A percentile compares a stretch with the other conserved stretches of the same genome.
phyloP scores from a whole-genome alignment of 2,113 vertebrate species.

The Grammomys dolichurus region DNA sequence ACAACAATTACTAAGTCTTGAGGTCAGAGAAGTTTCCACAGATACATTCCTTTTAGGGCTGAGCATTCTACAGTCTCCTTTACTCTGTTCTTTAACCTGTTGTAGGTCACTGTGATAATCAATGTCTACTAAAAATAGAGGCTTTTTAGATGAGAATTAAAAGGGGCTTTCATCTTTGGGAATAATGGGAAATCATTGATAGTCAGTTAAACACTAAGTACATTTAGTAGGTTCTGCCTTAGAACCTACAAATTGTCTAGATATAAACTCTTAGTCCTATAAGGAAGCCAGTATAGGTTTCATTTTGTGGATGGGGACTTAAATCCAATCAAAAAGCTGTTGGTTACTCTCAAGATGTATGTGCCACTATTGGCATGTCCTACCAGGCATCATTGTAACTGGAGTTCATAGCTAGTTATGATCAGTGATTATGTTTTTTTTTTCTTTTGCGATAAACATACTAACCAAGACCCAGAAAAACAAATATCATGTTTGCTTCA shows the following conservation, averaged over 20 bases:
- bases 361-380: neutral
- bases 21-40: neutral
- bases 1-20: neutral
- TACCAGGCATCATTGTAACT: neutral
- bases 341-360: neutral
- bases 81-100: neutral
- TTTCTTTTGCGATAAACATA: neutral
- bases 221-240: neutral
- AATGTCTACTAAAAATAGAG: neutral
- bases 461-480: neutral
- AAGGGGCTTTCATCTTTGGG: neutral
- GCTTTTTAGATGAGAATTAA: neutral
- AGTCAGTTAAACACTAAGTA: neutral
- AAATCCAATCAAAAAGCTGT: neutral
- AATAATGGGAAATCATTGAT: neutral
- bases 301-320: neutral
- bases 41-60: neutral
- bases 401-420: neutral
- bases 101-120: neutral
- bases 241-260: neutral
- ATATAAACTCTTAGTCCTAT: neutral
- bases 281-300: neutral
- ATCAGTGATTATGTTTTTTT: neutral
- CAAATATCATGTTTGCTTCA: neutral
- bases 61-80: neutral